A percentile compares a stretch with the other conserved stretches of the same genome.
These are phyloP conservation scores for Proisotoma minuta DNA, from an alignment of 2,888 invertebrate species.

Conservation along the genomic window DNA sequence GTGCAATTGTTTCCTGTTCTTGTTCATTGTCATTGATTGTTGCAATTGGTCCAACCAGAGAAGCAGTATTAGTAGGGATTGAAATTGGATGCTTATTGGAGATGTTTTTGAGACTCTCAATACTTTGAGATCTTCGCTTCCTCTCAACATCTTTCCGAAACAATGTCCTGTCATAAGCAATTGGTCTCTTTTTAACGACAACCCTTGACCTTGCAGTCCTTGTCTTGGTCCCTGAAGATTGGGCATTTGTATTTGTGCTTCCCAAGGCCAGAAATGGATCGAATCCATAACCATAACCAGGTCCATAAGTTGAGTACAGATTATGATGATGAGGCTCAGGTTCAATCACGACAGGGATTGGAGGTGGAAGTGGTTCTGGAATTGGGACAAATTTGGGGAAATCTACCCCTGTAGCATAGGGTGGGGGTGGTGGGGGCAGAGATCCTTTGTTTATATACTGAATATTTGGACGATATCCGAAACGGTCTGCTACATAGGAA, in stretches of 20 bases:
- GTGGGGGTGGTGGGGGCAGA: constrained; percentile 45
- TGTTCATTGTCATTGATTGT: too few relatives aligned
- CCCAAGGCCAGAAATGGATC: constrained; percentile 26
- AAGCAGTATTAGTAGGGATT: too few relatives aligned
- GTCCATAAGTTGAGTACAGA: constrained; percentile 28
- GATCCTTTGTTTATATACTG: constrained; percentile 46
- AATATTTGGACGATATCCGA: constrained; percentile 44
- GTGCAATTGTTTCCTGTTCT: too few relatives aligned
- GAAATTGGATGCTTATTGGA: too few relatives aligned
- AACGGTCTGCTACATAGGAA: constrained; percentile 44
- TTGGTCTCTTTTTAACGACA: constrained; percentile 18
- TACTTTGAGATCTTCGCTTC: constrained; percentile 4
- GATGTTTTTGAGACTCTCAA: too few relatives aligned
- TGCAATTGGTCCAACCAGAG: too few relatives aligned
- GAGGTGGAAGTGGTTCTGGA: constrained; percentile 8
- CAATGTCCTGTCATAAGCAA: constrained; percentile 37
- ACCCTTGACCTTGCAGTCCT: constrained; percentile 15
- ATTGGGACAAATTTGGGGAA: constrained; percentile 26
- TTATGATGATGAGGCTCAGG: constrained; percentile 7
- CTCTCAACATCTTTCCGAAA: constrained; percentile 42
- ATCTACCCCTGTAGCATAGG: constrained; percentile 43
- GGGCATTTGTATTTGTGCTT: constrained; percentile 9
- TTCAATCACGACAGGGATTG: constrained; percentile 7
- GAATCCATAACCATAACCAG: constrained; percentile 32
- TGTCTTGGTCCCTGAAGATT: not conserved